Conservation (phyloP, 2,888 invertebrate species). For the Octonoba sinensis region DNA sequence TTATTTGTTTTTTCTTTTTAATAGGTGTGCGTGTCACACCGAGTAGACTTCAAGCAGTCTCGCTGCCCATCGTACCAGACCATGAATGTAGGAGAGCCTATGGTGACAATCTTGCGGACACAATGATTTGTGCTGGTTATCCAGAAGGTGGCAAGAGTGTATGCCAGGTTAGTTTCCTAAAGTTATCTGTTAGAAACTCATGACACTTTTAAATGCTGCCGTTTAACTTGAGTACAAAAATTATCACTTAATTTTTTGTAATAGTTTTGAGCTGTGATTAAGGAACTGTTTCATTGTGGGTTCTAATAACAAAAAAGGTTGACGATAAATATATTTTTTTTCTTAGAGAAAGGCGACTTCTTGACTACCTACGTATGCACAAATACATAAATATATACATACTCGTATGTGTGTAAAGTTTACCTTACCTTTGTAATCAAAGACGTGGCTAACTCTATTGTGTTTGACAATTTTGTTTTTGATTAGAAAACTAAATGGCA, state of each 20-base stretch:
- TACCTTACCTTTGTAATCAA: no score
- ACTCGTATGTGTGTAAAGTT: no score
- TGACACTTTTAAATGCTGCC: not conserved
- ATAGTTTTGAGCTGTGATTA: no score
- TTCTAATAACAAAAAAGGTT: no score
- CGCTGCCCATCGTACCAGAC: constrained; percentile 65
- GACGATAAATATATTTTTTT: no score
- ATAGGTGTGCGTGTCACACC: constrained; percentile 53
- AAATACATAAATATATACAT: no score
- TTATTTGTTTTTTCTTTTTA: not conserved
- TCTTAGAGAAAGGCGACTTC: no score
- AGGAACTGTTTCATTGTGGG: no score
- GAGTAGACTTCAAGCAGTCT: constrained; percentile 65
- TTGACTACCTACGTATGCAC: no score
- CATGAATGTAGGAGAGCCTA: constrained; percentile 64
- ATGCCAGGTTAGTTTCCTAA: constrained; percentile 64
- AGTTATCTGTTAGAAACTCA: not conserved
- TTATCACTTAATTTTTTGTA: not conserved
- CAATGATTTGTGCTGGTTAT: constrained; percentile 68
- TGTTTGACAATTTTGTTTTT: no score
- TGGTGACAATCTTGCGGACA: constrained; percentile 62
- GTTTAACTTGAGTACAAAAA: not conserved
- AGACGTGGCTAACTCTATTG: no score
- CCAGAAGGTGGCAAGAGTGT: constrained; percentile 67
- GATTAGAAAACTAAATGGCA: no score